Percentiles rank a stretch among this genome's conserved stretches.
phyloP scores from a whole-genome alignment of 2,113 vertebrate genomes.

The Cairina moschata region DNA sequence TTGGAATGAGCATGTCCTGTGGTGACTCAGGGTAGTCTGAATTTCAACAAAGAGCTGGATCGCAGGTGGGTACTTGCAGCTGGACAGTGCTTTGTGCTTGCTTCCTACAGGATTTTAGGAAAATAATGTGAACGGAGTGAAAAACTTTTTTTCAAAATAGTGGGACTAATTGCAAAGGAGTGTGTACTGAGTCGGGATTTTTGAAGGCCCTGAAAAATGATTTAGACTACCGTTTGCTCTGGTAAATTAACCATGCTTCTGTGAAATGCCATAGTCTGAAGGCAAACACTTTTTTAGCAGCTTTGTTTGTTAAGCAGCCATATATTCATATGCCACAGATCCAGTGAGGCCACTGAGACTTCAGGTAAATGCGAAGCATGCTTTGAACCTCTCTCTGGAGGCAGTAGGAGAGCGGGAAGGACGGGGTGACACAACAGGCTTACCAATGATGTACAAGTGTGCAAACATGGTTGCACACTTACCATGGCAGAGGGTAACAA shows the following conservation, averaged over 20 bases:
- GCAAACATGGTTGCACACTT: background rate
- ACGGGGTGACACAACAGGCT: background rate
- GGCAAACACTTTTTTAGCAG: background rate
- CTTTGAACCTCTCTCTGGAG: background rate
- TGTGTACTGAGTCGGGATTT: background rate
- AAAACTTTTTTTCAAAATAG: background rate
- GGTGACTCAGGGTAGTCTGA: background rate
- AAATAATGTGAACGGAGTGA: background rate
- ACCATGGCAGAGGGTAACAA: background rate
- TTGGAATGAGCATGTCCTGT: background rate
- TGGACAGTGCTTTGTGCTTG: background rate
- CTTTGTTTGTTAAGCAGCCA: background rate
- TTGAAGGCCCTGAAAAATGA: background rate
- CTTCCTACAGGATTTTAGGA: background rate
- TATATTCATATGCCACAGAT: background rate
- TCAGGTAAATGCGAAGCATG: background rate
- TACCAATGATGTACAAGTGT: fast-evolving
- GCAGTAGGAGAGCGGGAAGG: background rate
- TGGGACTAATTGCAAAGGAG: background rate
- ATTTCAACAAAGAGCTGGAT: background rate
- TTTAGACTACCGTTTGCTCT: background rate
- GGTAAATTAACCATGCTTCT: background rate
- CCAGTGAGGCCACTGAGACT: background rate
- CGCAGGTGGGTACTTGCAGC: background rate
- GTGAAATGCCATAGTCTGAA: background rate